Evolutionary conservation across 37 sponge, comb jelly and placozoan species (phyloP).

Genomic region (Lycopodina hypogea): DNA sequence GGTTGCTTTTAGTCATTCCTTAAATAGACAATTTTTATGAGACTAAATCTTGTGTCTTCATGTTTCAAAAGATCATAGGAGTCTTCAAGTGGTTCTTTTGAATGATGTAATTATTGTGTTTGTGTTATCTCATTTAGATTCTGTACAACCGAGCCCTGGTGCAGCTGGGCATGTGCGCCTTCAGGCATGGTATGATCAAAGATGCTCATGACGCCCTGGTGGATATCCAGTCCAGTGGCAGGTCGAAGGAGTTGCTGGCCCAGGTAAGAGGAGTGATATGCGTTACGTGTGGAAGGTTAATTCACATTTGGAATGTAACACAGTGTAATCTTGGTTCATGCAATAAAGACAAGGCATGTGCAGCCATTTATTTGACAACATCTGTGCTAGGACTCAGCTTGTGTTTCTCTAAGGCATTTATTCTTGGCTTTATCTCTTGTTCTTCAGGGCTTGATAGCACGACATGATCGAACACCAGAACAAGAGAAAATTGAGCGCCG

Average conservation of each 20-base stretch:
- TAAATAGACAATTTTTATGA: no score
- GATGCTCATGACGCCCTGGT: slow-evolving; percentile 91
- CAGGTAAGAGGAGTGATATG: slow-evolving; percentile 66
- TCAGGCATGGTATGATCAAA: slow-evolving; percentile 93
- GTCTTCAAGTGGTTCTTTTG: no score
- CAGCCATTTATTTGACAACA: not conserved
- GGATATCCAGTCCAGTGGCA: slow-evolving; percentile 90
- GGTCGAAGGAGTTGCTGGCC: slow-evolving; percentile 93
- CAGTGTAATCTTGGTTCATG: not conserved
- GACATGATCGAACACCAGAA: slow-evolving; percentile 80
- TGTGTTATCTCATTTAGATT: slow-evolving; percentile 56
- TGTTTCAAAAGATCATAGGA: no score
- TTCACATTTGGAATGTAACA: not conserved
- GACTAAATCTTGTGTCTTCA: no score
- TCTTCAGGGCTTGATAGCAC: slow-evolving; percentile 63
- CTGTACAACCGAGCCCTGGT: slow-evolving; percentile 93
- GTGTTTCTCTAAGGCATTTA: not conserved
- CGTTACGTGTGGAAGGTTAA: not conserved
- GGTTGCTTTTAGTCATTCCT: no score
- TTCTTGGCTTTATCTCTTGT: no score
- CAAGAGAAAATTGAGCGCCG: slow-evolving; percentile 91
- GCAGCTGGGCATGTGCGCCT: slow-evolving; percentile 99
- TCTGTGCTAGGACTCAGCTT: no score
- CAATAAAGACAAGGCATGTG: not conserved
- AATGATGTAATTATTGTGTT: no score